phyloP scores from a whole-genome alignment of 2,113 vertebrate species.

The Myrmophylax atrothorax region DNA sequence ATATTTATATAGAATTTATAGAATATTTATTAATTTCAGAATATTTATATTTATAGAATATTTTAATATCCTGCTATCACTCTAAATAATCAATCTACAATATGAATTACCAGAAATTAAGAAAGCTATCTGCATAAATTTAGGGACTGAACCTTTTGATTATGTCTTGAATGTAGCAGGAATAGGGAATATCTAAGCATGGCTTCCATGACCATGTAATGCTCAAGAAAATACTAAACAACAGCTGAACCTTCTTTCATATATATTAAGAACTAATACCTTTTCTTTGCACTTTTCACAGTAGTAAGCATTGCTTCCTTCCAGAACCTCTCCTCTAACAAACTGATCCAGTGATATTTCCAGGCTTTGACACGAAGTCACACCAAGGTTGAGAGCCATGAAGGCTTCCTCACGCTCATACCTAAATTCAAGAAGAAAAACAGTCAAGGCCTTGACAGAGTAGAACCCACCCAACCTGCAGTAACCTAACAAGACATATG shows the following conservation, averaged over 20 bases:
- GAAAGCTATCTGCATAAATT: neutral
- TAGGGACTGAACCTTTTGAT: neutral
- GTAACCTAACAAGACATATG: neutral
- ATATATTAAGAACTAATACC: slow-evolving; percentile 67
- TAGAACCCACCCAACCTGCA: neutral
- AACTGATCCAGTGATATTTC: slow-evolving; percentile 99
- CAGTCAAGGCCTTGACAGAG: neutral
- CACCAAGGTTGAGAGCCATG: slow-evolving; percentile 96
- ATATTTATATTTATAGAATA: neutral
- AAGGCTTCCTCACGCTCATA: slow-evolving; percentile 98
- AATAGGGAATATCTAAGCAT: neutral
- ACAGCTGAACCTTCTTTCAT: neutral
- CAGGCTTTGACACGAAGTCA: slow-evolving; percentile 96
- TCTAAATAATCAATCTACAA: neutral
- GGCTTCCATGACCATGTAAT: neutral
- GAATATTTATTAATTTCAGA: neutral
- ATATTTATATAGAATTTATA: neutral
- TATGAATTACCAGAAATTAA: neutral
- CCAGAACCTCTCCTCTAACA: slow-evolving; percentile 97
- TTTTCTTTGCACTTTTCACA: slow-evolving; percentile 99
- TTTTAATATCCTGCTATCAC: neutral
- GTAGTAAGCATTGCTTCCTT: slow-evolving; percentile 98
- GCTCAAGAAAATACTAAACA: neutral
- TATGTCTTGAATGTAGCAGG: neutral
- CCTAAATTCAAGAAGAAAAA: slow-evolving; percentile 65